A percentile compares a stretch with the other conserved stretches of the same genome.
These are phyloP conservation scores for Sphaerophoria taeniata DNA, from an alignment of 2,888 invertebrate genomes.

Conservation along the genomic window DNA sequence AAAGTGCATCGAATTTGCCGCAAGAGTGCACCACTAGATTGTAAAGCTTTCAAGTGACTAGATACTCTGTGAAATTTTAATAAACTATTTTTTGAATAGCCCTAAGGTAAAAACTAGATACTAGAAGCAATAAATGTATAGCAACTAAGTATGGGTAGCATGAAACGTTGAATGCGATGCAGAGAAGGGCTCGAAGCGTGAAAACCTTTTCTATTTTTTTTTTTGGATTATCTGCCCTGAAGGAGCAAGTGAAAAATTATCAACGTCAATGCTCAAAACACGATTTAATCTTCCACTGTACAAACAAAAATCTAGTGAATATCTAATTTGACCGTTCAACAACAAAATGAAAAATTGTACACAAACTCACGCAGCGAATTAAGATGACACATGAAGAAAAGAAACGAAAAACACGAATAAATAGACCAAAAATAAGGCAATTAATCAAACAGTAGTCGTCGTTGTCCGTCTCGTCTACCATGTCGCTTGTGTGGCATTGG, in stretches of 20 bases:
- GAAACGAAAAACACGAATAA: slow-evolving; percentile 45
- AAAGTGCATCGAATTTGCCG: slow-evolving; percentile 6
- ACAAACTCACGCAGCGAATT: slow-evolving; percentile 28
- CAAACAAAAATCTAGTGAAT: slow-evolving; percentile 7
- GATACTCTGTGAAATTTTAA: too few relatives aligned
- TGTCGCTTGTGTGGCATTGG: slow-evolving; percentile 35
- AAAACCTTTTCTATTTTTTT: too few relatives aligned
- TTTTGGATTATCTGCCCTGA: too few relatives aligned
- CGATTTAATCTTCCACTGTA: too few relatives aligned
- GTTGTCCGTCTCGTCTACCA: background rate
- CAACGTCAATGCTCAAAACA: background rate
- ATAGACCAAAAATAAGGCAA: slow-evolving; percentile 65
- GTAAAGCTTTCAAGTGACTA: background rate
- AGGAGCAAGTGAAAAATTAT: background rate
- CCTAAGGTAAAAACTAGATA: too few relatives aligned
- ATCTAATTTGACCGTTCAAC: background rate
- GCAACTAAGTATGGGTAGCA: too few relatives aligned
- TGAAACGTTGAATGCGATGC: too few relatives aligned
- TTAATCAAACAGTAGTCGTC: slow-evolving; percentile 71
- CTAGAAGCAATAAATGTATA: too few relatives aligned
- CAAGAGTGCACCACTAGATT: slow-evolving; percentile 13
- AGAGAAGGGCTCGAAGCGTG: too few relatives aligned
- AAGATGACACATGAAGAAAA: slow-evolving; percentile 46
- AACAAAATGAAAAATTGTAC: slow-evolving; percentile 28
- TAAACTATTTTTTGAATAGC: too few relatives aligned